Evolutionary conservation across 2,797 vertebrate genomes (phyloP), one percentile per base, ranked within the genome.

Genomic region (Scyliorhinus canicula): DNA sequence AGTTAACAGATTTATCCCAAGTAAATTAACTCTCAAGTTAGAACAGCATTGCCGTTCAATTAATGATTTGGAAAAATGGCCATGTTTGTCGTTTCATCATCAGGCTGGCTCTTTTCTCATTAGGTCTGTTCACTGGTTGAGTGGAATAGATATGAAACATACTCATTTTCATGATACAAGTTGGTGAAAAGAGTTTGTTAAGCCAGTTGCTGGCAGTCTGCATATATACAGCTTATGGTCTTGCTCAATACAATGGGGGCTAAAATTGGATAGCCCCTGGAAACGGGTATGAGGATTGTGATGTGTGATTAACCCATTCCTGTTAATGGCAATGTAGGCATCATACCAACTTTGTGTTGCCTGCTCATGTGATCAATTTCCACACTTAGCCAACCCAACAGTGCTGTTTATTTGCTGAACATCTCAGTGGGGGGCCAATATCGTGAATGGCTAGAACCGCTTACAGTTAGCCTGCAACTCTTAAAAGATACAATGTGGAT

Each of bases 1-100:
- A 96, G 95, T 95, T 96, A 97, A 97, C 96, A 7, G 47, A 19
- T 74, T 50, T 69, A 19, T 5, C 55, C n/a, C 52, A 90, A 60
- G 60, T 71, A 94, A 74, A 50, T 74, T 52, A 74, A 28, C 47
- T 91, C 31, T n/a, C 14, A 50, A 74, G 93, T 16, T 50, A 69
- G 47, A 47, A 50, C 28, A 5, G 63, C 28, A 31, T 11, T 16
- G 19, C 9, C 52, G 50, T 7, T 52, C 67, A 60, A 35, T 74
- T 52, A 28, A 74, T 55, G 19, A 74, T 71, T 7, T 94, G 67
- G 44, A 94, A 94, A 44, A 93, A 50, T 16, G 7, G 65, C 19
- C 5, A 19, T 93, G 44, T 1, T 50, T 35, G 47, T 71, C 47
- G 52, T 7, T 71, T 71, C 31, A 71, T 93, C 40, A 50, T 65